Evolutionary conservation across 2,797 vertebrate genomes (phyloP).

Genomic region (Cossypha niveicapilla): DNA sequence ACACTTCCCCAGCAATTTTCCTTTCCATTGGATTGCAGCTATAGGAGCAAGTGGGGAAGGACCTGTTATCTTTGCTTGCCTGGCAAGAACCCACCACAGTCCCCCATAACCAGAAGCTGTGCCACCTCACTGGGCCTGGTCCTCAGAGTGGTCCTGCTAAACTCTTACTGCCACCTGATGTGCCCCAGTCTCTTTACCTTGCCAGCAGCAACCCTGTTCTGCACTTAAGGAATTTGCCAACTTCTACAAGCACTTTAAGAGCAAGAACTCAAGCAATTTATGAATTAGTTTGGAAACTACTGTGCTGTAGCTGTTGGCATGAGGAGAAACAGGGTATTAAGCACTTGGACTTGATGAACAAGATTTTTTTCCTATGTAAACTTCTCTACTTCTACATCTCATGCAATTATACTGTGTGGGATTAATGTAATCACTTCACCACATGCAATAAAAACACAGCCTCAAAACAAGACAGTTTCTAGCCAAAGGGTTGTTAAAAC

Average conservation of each 20-base stretch:
- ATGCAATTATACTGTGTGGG: background rate
- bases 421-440: background rate
- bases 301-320: background rate
- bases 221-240: background rate
- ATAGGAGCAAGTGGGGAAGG: background rate
- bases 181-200: background rate
- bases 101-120: background rate
- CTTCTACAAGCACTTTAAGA: background rate
- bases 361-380: background rate
- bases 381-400: background rate
- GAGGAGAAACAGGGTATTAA: background rate
- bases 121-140: background rate
- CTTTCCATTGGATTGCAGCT: background rate
- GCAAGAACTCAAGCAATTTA: background rate
- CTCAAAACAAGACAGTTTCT: background rate
- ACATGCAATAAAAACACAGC: background rate
- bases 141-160: background rate
- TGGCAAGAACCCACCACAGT: background rate
- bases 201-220: background rate
- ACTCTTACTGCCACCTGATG: background rate
- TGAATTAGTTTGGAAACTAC: background rate
- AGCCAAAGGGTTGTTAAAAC: background rate
- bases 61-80: rapidly evolving
- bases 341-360: background rate
- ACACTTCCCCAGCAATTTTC: background rate